Evolutionary conservation across 2,113 vertebrate genomes (phyloP), one percentile per base, ranked within the genome.

Genomic region (Neodon shergylaensis): DNA sequence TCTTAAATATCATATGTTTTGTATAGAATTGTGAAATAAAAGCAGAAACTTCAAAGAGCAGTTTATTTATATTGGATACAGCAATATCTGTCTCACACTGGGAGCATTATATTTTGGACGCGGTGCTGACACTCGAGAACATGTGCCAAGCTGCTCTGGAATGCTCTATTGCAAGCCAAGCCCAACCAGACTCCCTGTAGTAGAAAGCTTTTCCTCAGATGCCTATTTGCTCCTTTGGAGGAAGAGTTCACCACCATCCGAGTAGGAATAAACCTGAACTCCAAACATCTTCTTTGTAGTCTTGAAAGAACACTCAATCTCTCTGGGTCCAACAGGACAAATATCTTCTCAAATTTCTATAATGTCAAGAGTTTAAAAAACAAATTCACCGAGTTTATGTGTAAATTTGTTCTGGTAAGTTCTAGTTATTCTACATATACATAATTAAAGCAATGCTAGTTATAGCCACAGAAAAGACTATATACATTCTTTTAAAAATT

Each of bases 81-180:
- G 88, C 79, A 63, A 9, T 77, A 58, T 52, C 79, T 52, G 42
- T 2, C 61, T 94, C 74, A 90, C 31, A 49, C n/a, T 92, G 47
- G n/a, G 73, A 33, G 68, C 28, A 39, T 72, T 88, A 3, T 72
- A 72, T 78, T 97, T 96, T 90, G 65, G 94, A 95, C 31, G 36
- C 66, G 74, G 47, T 22, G 22, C 52, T 93, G 94, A 66, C 54
- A 31, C 42, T 26, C n/a, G 22, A 54, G 82, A 84, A 66, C 17
- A 2, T 44, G 10, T 76, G 33, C n/a, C 49, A 42, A 68, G 11
- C 36, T 61, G 12, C 31, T 61, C 1, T 79, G 94, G 88, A 74
- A 92, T 1, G 28, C 28, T 92, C 22, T 61, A 14, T 21, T 91
- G 42, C 17, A 65, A 66, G 72, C n/a, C 39, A 26, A 42, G 26